phyloP scores from a whole-genome alignment of 2,888 invertebrate genomes.

The Tholera decimalis region DNA sequence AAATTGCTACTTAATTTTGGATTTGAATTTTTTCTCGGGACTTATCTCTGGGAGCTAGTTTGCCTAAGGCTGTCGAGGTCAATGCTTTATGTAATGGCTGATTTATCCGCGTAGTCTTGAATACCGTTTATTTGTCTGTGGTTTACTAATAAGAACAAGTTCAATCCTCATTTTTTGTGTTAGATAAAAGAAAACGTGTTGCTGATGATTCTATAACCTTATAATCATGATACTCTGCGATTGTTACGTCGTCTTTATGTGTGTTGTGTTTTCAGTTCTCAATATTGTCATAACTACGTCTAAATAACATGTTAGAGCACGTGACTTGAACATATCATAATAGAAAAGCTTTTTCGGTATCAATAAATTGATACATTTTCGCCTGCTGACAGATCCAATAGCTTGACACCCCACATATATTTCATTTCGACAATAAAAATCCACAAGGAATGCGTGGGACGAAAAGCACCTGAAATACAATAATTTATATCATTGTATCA shows the following conservation, averaged over 20 bases:
- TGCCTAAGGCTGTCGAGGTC: constrained; percentile 25
- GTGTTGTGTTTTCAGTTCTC: not conserved
- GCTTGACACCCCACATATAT: no score
- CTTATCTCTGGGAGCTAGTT: constrained; percentile 46
- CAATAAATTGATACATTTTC: not conserved
- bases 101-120: constrained; percentile 13
- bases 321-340: not conserved
- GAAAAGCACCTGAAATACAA: not conserved
- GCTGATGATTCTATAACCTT: not conserved
- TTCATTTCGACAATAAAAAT: not conserved
- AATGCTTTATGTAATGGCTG: constrained; percentile 20
- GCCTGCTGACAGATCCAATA: not conserved
- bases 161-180: not conserved
- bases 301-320: not conserved
- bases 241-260: not conserved
- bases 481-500: not conserved
- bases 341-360: not conserved
- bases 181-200: not conserved
- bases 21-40: constrained; percentile 48
- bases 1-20: constrained; percentile 62
- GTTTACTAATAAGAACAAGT: not conserved
- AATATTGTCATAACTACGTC: not conserved
- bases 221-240: not conserved
- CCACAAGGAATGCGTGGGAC: not conserved
- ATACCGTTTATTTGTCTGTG: not conserved